phyloP scores from a whole-genome alignment of 2,113 vertebrate species.

The Larimichthys polyactis region DNA sequence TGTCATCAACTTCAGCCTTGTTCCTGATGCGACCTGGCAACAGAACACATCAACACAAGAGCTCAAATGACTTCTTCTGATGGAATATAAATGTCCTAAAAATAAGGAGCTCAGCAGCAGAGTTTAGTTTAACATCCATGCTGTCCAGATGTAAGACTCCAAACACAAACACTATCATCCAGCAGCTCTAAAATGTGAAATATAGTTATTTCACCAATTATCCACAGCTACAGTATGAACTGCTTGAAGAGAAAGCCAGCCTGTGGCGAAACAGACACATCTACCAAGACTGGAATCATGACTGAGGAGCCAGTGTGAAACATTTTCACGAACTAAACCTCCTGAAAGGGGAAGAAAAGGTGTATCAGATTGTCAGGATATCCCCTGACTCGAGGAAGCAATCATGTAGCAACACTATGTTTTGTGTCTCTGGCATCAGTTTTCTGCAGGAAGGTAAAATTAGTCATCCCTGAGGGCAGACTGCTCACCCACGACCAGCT shows the following conservation, averaged over 20 bases:
- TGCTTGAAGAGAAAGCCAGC: constrained; percentile 9
- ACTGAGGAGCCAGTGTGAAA: not conserved
- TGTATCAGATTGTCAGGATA: not conserved
- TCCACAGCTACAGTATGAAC: constrained; percentile 35
- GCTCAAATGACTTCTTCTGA: not conserved
- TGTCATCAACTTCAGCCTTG: constrained; percentile 94
- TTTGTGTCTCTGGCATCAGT: not conserved
- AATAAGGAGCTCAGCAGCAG: not conserved
- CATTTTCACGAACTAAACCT: constrained; percentile 1
- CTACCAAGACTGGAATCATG: not conserved
- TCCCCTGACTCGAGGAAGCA: not conserved
- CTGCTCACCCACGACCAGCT: constrained; percentile 96
- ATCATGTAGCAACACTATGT: not conserved
- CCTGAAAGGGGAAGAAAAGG: not conserved
- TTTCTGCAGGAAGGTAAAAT: not conserved
- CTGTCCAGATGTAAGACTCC: constrained; percentile 2
- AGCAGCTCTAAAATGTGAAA: constrained; percentile 49
- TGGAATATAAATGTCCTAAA: not conserved
- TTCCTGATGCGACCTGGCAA: constrained; percentile 92
- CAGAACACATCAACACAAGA: not conserved
- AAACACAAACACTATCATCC: not conserved
- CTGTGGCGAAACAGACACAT: constrained; percentile 6
- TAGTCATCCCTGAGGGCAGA: not conserved
- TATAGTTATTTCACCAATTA: constrained; percentile 46
- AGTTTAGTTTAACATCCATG: not conserved